These are phyloP conservation scores for Rhagonycha lutea DNA, from an alignment of 2,888 invertebrate genomes.

Conservation along the genomic window DNA sequence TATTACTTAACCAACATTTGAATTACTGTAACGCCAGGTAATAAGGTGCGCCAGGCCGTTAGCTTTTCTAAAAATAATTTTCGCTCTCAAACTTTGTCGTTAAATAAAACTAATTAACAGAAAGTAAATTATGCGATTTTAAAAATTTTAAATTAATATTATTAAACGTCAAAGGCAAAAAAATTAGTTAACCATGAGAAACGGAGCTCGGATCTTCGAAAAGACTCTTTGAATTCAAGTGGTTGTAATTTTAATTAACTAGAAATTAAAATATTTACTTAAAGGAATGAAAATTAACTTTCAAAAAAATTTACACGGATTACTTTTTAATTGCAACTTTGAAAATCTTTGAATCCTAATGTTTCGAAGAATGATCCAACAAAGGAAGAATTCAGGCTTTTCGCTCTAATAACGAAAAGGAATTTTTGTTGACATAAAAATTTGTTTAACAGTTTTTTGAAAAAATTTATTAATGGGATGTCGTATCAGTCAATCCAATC, in stretches of 20 bases:
- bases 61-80: neutral
- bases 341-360: no score
- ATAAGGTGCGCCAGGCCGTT: neutral
- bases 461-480: neutral
- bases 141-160: neutral
- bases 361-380: no score
- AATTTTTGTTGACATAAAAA: no score
- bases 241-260: neutral
- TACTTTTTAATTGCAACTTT: neutral
- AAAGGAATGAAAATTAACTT: neutral
- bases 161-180: neutral
- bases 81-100: neutral
- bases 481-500: neutral
- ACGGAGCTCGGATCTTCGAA: neutral
- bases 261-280: neutral
- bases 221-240: neutral
- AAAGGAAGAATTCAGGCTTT: no score
- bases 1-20: neutral
- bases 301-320: neutral
- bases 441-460: no score
- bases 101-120: neutral
- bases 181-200: neutral
- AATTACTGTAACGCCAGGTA: neutral
- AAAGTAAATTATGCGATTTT: neutral
- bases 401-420: no score